Percentiles rank a stretch among this genome's conserved stretches.
These are phyloP conservation scores for Otus scops DNA, from an alignment of 2,797 vertebrate species.

Conservation along the genomic window DNA sequence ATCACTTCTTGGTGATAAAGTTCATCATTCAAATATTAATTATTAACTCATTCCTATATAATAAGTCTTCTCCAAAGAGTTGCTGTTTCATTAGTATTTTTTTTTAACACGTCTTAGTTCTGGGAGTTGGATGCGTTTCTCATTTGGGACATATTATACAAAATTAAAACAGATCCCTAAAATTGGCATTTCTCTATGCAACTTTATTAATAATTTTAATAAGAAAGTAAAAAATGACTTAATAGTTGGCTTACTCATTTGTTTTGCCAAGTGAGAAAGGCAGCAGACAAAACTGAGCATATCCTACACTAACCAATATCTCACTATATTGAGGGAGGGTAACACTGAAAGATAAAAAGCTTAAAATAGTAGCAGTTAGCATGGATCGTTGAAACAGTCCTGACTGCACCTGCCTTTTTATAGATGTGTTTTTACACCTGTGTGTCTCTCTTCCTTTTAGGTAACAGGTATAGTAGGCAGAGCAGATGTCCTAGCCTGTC, in stretches of 20 bases:
- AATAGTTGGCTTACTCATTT: neutral
- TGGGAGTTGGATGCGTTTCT: neutral
- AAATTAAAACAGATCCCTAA: neutral
- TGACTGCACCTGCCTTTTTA: neutral
- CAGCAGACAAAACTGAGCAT: neutral
- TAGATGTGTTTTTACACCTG: neutral
- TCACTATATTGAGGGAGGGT: neutral
- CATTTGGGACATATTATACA: neutral
- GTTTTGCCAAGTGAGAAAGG: neutral
- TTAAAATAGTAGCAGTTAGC: neutral
- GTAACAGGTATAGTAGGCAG: conserved; percentile 96
- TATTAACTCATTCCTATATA: neutral
- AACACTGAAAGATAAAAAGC: neutral
- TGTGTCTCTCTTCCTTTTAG: conserved; percentile 70
- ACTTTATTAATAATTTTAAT: neutral
- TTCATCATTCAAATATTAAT: neutral
- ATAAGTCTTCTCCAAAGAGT: neutral
- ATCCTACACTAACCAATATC: neutral
- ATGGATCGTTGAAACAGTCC: neutral
- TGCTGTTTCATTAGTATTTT: neutral
- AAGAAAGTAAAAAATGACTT: neutral
- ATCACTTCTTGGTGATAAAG: neutral
- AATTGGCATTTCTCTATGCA: neutral
- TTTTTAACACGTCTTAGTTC: neutral
- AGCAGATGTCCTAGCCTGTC: conserved; percentile 91